phyloP scores from a whole-genome alignment of 2,888 invertebrate species.

The Omphaloscelis lunosa region DNA sequence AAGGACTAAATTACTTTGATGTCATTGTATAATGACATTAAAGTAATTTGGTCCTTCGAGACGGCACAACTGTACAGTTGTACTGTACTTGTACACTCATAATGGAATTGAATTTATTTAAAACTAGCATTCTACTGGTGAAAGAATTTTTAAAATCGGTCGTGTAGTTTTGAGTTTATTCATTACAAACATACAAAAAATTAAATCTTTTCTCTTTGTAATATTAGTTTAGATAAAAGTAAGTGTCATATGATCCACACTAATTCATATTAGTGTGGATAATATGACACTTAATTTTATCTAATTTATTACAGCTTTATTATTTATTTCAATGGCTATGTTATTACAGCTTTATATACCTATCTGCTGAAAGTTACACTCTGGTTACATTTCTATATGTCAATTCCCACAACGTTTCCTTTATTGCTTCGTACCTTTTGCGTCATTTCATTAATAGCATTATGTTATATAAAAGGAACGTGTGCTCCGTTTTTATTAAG shows the following conservation, averaged over 20 bases:
- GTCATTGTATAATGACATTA: not conserved
- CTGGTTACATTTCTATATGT: not conserved
- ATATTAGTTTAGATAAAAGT: not conserved
- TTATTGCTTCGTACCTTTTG: constrained; percentile 8
- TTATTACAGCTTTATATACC: not conserved
- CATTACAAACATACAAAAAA: too few species aligned
- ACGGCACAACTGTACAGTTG: not conserved
- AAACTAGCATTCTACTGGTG: not conserved
- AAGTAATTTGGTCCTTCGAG: constrained; percentile 4
- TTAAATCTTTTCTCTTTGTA: too few species aligned
- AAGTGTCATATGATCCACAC: not conserved
- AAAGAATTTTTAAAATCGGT: too few species aligned
- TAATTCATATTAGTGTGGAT: too few species aligned
- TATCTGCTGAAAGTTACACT: not conserved
- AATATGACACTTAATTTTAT: too few species aligned
- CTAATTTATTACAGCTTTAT: too few species aligned
- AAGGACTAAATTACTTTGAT: constrained; percentile 1
- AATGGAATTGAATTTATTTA: not conserved
- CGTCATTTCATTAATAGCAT: constrained; percentile 29
- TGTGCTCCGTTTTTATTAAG: constrained; percentile 35
- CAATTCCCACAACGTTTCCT: not conserved
- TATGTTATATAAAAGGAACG: constrained; percentile 19
- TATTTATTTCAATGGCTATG: too few species aligned
- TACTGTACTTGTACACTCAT: not conserved
- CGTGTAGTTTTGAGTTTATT: too few species aligned